A percentile compares a stretch with the other conserved stretches of the same genome.
These are phyloP conservation scores for Steinernema carpocapsae DNA, from an alignment of 2,888 invertebrate species.

Conservation along the genomic window DNA sequence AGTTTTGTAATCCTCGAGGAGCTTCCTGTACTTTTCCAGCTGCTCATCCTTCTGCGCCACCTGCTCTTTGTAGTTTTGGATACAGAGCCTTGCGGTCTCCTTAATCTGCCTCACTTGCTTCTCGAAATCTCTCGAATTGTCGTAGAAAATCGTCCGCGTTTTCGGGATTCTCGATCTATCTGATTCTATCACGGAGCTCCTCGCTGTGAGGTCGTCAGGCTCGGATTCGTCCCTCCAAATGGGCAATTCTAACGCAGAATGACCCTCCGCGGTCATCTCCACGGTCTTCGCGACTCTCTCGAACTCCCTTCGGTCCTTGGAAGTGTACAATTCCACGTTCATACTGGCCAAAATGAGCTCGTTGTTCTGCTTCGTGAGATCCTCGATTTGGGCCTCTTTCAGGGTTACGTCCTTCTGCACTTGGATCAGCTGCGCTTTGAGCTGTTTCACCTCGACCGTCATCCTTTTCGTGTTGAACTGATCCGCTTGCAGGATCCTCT, in stretches of 20 bases:
- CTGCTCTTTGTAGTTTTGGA: conserved; percentile 63
- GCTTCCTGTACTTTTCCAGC: conserved; percentile 53
- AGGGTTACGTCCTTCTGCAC: conserved; percentile 42
- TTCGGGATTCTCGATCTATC: neutral
- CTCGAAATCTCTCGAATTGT: conserved; percentile 58
- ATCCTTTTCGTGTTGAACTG: conserved; percentile 45
- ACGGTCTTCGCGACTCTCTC: neutral
- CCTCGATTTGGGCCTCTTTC: conserved; percentile 40
- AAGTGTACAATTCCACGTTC: conserved; percentile 37
- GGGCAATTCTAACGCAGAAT: conserved; percentile 18
- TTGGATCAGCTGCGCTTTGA: conserved; percentile 45
- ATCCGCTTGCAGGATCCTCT: conserved; percentile 43
- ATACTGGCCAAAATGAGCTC: conserved; percentile 47
- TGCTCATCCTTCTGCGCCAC: conserved; percentile 57
- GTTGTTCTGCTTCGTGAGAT: conserved; percentile 49
- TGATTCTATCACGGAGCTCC: conserved; percentile 2
- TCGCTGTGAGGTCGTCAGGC: conserved; percentile 4
- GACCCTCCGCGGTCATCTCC: conserved; percentile 5
- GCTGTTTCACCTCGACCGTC: conserved; percentile 44
- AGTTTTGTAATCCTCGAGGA: conserved; percentile 43
- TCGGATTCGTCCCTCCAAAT: conserved; percentile 11
- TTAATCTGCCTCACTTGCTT: conserved; percentile 52
- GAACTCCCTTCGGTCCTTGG: conserved; percentile 32
- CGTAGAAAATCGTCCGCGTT: conserved; percentile 53
- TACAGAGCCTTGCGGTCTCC: conserved; percentile 53